These are phyloP conservation scores for Argyra leucocephala DNA, from an alignment of 2,888 invertebrate genomes.

Conservation along the genomic window DNA sequence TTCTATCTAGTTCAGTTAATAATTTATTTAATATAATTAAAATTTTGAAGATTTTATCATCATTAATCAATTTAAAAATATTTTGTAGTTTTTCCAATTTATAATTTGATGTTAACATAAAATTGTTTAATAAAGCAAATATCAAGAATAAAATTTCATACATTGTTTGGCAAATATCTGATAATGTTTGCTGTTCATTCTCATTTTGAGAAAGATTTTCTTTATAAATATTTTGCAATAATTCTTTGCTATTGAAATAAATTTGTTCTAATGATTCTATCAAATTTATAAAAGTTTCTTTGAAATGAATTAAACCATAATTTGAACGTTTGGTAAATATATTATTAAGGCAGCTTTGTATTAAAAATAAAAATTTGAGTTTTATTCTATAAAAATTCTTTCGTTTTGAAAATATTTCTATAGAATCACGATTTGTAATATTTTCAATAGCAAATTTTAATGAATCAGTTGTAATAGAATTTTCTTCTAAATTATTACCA, in stretches of 20 bases:
- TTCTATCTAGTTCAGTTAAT: background rate
- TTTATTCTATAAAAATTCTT: slow-evolving; percentile 34
- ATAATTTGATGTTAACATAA: slow-evolving; percentile 24
- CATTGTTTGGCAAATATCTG: slow-evolving; percentile 23
- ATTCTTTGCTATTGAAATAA: slow-evolving; percentile 13
- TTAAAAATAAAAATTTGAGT: slow-evolving; percentile 34
- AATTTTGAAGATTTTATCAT: slow-evolving; percentile 10
- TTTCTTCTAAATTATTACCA: slow-evolving; percentile 28
- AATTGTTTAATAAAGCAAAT: slow-evolving; percentile 37
- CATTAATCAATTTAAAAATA: slow-evolving; percentile 5
- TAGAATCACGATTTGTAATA: slow-evolving; percentile 25
- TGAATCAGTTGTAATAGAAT: slow-evolving; percentile 33
- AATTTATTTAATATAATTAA: slow-evolving; percentile 9
- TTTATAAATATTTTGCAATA: background rate
- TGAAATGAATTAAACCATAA: slow-evolving; percentile 30
- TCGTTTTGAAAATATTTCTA: slow-evolving; percentile 24
- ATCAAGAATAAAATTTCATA: slow-evolving; percentile 35
- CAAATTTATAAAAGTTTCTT: slow-evolving; percentile 31
- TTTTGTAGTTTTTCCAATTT: background rate
- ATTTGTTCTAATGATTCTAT: slow-evolving; percentile 23
- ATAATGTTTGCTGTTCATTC: slow-evolving; percentile 19
- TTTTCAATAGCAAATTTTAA: slow-evolving; percentile 38
- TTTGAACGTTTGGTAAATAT: slow-evolving; percentile 32
- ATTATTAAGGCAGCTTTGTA: slow-evolving; percentile 36
- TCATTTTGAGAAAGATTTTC: slow-evolving; percentile 4